Evolutionary conservation across 1,140 invertebrate species (phyloP), one percentile per base, ranked within the genome.

Genomic region (Mya arenaria): DNA sequence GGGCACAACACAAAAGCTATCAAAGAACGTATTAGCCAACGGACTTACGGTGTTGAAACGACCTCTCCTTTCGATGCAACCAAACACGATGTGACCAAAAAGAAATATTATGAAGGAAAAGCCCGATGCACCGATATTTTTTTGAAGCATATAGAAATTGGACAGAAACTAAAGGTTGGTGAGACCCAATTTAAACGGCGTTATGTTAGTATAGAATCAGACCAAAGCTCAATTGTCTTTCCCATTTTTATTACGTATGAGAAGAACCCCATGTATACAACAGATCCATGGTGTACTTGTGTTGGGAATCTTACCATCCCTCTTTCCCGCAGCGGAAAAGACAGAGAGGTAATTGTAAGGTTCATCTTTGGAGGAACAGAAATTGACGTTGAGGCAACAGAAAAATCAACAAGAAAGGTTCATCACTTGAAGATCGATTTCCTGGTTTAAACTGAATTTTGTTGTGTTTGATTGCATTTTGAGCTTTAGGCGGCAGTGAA

Each of bases 351-450:
- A n/a, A 62, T 36, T 41, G 75, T 78, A 36, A 32, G 36, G 19
- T 39, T 66, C 28, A 68, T 39, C 15, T 78, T 78, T 17, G 65
- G 75, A 28, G 75, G 75, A 28, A 34, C 75, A 23, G 75, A 78
- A 60, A 66, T 68, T 25, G n/a, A 39, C 13, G 75, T 68, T 37
- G 75, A 78, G 0, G 62, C 30, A 5, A 30, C 48, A 23, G 73
- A 75, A 37, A 30, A 75, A 34, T 62, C 58, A 28, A 63, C 73
- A 13, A 60, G 60, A 17, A 65, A 63, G 52, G 52, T 36, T 19
- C 25, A 19, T 2, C 2, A 41, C 23, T 56, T 58, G 6, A 75
- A 19, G 23, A 63, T 41, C 8, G 39, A 48, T 17, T 75, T 75
- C 23, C 39, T 75, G 8, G 58, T 52, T 17, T 52, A 52, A 52